Conservation (phyloP, 1,140 invertebrate genomes). For the Diorhabda carinulata region DNA sequence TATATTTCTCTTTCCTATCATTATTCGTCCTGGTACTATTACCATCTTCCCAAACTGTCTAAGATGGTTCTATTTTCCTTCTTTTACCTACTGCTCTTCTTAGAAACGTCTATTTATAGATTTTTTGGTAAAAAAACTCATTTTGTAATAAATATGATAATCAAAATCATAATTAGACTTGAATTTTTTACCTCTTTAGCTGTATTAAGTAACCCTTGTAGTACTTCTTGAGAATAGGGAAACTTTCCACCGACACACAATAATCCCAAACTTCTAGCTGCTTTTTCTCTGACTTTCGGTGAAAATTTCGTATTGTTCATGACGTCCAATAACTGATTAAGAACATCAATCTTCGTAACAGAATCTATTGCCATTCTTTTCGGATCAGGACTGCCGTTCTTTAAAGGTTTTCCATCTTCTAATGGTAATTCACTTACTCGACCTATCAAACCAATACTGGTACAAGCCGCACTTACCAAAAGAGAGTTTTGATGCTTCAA, state of each 20-base stretch:
- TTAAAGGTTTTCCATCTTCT: slow-evolving; percentile 39
- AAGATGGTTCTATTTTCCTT: no score
- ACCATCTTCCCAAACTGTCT: no score
- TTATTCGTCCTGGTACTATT: no score
- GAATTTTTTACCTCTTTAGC: slow-evolving; percentile 61
- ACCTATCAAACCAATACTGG: slow-evolving; percentile 66
- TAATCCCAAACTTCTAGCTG: slow-evolving; percentile 65
- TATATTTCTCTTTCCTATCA: no score
- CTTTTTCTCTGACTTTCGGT: slow-evolving; percentile 68
- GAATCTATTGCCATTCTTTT: slow-evolving; percentile 46
- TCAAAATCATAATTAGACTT: no score
- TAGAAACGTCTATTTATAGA: no score
- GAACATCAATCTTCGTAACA: slow-evolving; percentile 56
- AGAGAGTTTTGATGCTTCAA: slow-evolving; percentile 56
- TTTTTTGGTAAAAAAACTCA: no score
- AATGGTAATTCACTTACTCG: slow-evolving; percentile 63
- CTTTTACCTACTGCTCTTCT: no score
- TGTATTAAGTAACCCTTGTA: slow-evolving; percentile 67
- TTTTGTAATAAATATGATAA: no score
- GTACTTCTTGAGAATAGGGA: slow-evolving; percentile 62
- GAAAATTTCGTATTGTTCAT: slow-evolving; percentile 60
- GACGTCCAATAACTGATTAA: slow-evolving; percentile 59
- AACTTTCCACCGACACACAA: slow-evolving; percentile 74
- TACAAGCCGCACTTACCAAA: slow-evolving; percentile 59
- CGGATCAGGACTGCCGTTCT: slow-evolving; percentile 42